phyloP scores from a whole-genome alignment of 2,113 vertebrate species.

The Promerops cafer region DNA sequence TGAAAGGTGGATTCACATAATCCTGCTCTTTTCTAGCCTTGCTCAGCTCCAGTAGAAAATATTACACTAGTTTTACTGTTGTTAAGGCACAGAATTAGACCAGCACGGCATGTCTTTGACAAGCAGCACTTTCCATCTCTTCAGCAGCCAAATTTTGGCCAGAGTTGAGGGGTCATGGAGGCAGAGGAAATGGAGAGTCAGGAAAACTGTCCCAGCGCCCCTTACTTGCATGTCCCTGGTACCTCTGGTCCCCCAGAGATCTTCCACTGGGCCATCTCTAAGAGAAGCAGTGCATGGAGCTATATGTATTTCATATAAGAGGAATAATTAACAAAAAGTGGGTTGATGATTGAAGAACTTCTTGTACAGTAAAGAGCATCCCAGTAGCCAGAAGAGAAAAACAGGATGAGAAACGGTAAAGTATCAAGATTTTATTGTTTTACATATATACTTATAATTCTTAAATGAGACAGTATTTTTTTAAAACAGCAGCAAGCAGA shows the following conservation, averaged over 20 bases:
- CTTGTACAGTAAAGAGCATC: background rate
- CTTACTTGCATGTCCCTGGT: background rate
- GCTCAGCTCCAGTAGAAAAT: background rate
- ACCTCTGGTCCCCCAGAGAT: background rate
- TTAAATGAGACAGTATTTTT: slow-evolving; percentile 61
- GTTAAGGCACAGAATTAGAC: background rate
- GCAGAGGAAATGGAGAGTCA: background rate
- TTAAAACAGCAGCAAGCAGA: slow-evolving; percentile 74
- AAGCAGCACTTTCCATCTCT: background rate
- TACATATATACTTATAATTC: slow-evolving; percentile 50
- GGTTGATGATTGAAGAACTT: background rate
- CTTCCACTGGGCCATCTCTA: background rate
- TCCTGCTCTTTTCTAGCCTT: background rate
- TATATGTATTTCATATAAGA: background rate
- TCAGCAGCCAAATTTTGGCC: background rate
- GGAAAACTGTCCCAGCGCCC: background rate
- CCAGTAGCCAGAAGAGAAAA: background rate
- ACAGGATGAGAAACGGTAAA: slow-evolving; percentile 25
- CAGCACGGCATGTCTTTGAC: background rate
- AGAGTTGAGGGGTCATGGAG: background rate
- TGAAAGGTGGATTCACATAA: background rate
- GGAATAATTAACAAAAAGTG: background rate
- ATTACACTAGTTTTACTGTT: background rate
- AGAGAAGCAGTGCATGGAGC: background rate
- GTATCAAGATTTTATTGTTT: slow-evolving; percentile 75